These are phyloP conservation scores for Rhegmatorhina hoffmannsi DNA, from an alignment of 2,113 vertebrate species.

Conservation along the genomic window DNA sequence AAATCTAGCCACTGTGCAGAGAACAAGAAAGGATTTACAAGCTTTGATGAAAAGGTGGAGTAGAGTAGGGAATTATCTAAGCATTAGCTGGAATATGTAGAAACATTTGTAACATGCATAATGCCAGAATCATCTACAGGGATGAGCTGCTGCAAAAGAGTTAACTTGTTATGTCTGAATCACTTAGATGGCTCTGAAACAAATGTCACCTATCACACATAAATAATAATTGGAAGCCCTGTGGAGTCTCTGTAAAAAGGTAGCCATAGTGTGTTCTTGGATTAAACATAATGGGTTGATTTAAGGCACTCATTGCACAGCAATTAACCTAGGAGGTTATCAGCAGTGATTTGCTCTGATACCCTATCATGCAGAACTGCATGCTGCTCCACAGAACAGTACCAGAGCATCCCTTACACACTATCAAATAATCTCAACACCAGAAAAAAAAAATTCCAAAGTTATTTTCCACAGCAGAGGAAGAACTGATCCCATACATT, in stretches of 20 bases:
- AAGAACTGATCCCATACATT: neutral
- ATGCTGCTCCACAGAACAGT: neutral
- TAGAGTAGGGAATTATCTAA: neutral
- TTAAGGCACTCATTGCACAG: neutral
- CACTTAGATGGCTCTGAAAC: neutral
- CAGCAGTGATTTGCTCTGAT: neutral
- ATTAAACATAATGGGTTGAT: neutral
- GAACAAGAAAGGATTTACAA: neutral
- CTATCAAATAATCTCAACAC: neutral
- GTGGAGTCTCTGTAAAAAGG: neutral
- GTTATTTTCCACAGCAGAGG: neutral
- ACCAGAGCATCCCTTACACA: neutral
- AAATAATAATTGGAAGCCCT: neutral
- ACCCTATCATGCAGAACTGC: neutral
- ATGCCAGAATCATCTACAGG: neutral
- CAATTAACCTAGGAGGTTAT: conserved; percentile 21
- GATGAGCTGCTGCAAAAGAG: neutral
- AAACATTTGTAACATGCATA: neutral
- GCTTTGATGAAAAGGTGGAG: neutral
- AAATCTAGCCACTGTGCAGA: neutral
- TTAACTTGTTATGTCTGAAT: neutral
- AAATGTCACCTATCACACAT: neutral
- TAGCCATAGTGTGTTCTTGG: neutral
- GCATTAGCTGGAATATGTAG: neutral
- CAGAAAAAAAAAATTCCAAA: neutral